Evolutionary conservation across 2,113 vertebrate genomes (phyloP).

Genomic region (Barbus barbus): DNA sequence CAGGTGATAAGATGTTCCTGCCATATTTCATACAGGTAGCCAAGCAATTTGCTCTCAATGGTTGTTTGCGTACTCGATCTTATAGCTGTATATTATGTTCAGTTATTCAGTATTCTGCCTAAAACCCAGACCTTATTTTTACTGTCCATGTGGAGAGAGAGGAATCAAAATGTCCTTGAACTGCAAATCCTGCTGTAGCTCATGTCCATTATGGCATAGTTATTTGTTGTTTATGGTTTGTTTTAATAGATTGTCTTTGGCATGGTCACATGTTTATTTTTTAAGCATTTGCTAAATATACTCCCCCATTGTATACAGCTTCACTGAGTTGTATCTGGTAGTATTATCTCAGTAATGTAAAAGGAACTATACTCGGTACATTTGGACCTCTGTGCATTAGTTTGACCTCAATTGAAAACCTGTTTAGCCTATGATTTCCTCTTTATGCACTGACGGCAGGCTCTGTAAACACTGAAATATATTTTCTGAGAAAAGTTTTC

Average conservation of each 20-base stretch:
- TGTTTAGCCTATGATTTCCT: background rate
- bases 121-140: background rate
- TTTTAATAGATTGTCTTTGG: constrained; percentile 22
- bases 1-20: constrained; percentile 36
- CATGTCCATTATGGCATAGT: constrained; percentile 15
- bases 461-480: constrained; percentile 26
- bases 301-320: constrained; percentile 6
- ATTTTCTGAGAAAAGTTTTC: constrained; percentile 31
- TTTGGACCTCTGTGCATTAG: too few relatives aligned
- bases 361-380: too few relatives aligned
- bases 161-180: background rate
- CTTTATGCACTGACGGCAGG: background rate
- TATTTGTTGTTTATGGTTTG: constrained; percentile 22
- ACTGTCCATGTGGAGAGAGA: constrained; percentile 16
- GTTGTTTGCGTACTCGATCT: background rate
- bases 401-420: constrained; percentile 44
- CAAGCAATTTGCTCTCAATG: constrained; percentile 40
- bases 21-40: constrained; percentile 40
- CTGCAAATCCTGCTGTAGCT: constrained; percentile 20
- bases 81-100: background rate
- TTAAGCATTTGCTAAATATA: background rate
- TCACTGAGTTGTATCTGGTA: constrained; percentile 18
- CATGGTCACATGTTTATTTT: constrained; percentile 13
- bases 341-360: constrained; percentile 26
- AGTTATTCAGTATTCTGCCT: constrained; percentile 14